These are phyloP conservation scores for Lipophrys pholis DNA, from an alignment of 2,113 vertebrate genomes.

Conservation along the genomic window DNA sequence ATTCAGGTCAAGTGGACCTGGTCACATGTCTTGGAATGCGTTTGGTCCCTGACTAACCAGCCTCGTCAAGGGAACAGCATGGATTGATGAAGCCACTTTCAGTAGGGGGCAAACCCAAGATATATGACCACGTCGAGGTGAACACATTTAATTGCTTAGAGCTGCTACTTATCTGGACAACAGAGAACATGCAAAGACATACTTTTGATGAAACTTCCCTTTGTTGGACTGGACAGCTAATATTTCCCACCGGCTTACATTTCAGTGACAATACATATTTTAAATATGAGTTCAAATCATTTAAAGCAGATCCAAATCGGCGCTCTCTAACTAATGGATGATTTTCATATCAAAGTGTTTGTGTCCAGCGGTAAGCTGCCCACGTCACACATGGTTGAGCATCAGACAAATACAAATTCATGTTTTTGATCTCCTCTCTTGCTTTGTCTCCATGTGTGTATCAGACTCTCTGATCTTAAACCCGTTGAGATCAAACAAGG, in stretches of 20 bases:
- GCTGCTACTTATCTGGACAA: too few species aligned
- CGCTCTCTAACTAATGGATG: conserved; percentile 26
- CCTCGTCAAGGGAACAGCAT: too few species aligned
- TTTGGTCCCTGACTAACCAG: too few species aligned
- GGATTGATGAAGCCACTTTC: too few species aligned
- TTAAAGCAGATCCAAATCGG: conserved; percentile 17
- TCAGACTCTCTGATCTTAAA: conserved; percentile 35
- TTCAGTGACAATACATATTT: background rate
- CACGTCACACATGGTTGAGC: conserved; percentile 24
- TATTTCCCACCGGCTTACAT: conserved; percentile 6
- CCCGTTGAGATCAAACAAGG: conserved; percentile 50
- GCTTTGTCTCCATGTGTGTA: conserved; percentile 25
- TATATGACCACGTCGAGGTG: too few species aligned
- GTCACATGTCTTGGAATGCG: too few species aligned
- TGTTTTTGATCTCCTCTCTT: conserved; percentile 40
- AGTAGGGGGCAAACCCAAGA: too few species aligned
- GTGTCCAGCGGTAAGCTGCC: conserved; percentile 13
- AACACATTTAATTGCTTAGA: too few species aligned
- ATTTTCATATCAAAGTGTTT: conserved; percentile 64
- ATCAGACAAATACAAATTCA: conserved; percentile 38
- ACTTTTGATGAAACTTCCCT: background rate
- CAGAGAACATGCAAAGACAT: too few species aligned
- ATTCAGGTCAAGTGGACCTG: too few species aligned
- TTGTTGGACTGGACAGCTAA: background rate
- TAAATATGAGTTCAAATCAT: conserved; percentile 21